These are phyloP conservation scores for Xestobium rufovillosum DNA, from an alignment of 2,888 invertebrate genomes.

Conservation along the genomic window DNA sequence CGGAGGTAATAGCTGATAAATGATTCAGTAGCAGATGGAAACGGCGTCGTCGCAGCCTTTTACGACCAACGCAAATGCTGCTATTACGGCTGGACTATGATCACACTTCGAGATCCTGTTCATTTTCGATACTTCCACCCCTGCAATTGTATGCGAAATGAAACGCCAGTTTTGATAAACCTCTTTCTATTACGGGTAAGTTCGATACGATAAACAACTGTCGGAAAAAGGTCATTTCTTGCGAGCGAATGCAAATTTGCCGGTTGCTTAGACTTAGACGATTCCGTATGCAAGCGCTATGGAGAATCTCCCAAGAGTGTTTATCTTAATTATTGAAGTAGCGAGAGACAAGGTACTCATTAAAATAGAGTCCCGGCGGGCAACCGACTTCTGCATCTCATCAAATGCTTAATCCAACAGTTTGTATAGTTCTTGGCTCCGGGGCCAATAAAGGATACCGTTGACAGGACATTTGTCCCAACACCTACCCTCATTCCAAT, in stretches of 20 bases:
- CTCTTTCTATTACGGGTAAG: too few relatives aligned
- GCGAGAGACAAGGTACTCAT: constrained; percentile 43
- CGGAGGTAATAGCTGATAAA: constrained; percentile 39
- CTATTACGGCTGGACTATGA: constrained; percentile 40
- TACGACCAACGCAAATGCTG: constrained; percentile 38
- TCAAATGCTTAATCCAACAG: constrained; percentile 40
- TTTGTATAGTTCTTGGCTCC: constrained; percentile 26
- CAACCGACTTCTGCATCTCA: constrained; percentile 42
- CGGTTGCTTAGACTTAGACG: too few relatives aligned
- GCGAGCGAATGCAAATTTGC: too few relatives aligned
- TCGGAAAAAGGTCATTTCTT: too few relatives aligned
- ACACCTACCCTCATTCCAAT: too few relatives aligned
- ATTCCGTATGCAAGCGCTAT: too few relatives aligned
- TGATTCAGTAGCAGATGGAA: constrained; percentile 36
- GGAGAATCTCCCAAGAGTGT: constrained; percentile 45
- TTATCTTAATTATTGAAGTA: constrained; percentile 45
- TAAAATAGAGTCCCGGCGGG: constrained; percentile 41
- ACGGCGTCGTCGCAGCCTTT: constrained; percentile 32
- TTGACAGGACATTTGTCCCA: constrained; percentile 44
- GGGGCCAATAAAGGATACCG: constrained; percentile 38
- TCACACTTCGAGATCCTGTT: too few relatives aligned
- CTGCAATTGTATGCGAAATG: too few relatives aligned
- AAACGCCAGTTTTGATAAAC: too few relatives aligned
- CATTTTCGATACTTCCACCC: too few relatives aligned
- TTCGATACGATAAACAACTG: too few relatives aligned